Evolutionary conservation across 2,888 invertebrate species (phyloP).

Genomic region (Galerucella nymphaeae): DNA sequence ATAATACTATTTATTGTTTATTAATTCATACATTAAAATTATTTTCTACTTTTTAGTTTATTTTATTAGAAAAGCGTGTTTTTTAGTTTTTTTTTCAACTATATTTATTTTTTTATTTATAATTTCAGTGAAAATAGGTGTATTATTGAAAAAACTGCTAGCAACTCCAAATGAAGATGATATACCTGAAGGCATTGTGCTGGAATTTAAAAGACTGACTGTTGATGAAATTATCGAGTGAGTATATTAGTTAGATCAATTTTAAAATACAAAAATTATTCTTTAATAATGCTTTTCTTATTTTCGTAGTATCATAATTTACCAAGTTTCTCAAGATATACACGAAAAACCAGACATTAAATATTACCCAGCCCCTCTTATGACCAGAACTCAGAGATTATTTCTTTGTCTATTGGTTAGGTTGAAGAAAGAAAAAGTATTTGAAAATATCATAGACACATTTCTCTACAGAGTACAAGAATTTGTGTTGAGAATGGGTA

Average conservation of each 20-base stretch:
- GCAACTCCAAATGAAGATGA: slow-evolving; percentile 51
- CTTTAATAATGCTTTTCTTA: slow-evolving; percentile 6
- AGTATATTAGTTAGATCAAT: slow-evolving; percentile 36
- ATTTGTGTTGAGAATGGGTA: slow-evolving; percentile 28
- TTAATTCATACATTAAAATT: too few species aligned
- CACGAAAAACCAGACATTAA: slow-evolving; percentile 58
- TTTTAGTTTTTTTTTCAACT: too few species aligned
- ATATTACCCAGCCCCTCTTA: slow-evolving; percentile 65
- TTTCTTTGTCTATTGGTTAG: slow-evolving; percentile 61
- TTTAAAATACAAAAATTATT: neutral
- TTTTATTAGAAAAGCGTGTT: too few species aligned
- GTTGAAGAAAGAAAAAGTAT: slow-evolving; percentile 55
- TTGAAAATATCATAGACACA: slow-evolving; percentile 48
- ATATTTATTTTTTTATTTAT: too few species aligned
- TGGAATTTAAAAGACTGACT: slow-evolving; percentile 48
- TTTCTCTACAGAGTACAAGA: slow-evolving; percentile 48
- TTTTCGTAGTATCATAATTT: slow-evolving; percentile 53
- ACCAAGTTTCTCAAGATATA: slow-evolving; percentile 49
- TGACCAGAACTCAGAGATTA: slow-evolving; percentile 64
- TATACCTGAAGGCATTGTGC: slow-evolving; percentile 49
- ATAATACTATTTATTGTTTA: too few species aligned
- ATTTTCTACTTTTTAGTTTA: too few species aligned
- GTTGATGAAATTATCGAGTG: slow-evolving; percentile 51
- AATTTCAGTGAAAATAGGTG: slow-evolving; percentile 44
- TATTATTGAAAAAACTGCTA: slow-evolving; percentile 49